A percentile compares a stretch with the other conserved stretches of the same genome.
Conservation (phyloP, 2,888 invertebrate genomes). For the Drosophila pseudotakahashii region DNA sequence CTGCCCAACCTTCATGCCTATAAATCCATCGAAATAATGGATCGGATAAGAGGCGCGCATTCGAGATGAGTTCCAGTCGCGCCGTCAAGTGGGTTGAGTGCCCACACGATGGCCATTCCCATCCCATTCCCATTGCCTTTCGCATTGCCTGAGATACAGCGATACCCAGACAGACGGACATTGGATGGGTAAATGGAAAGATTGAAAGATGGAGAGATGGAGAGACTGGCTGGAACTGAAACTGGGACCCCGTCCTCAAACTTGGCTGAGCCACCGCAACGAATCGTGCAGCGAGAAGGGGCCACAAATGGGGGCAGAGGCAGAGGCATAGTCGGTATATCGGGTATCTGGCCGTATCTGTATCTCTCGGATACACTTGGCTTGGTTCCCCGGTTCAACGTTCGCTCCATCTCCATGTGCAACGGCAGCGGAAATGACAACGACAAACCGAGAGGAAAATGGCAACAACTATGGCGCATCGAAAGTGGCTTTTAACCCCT, state of each 20-base stretch:
- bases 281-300: slow-evolving; percentile 32
- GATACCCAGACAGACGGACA: slow-evolving; percentile 7
- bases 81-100: slow-evolving; percentile 44
- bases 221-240: slow-evolving; percentile 13
- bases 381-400: slow-evolving; percentile 32
- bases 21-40: slow-evolving; percentile 80
- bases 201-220: background rate
- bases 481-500: slow-evolving; percentile 58
- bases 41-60: slow-evolving; percentile 73
- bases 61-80: slow-evolving; percentile 49
- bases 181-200: slow-evolving; percentile 8
- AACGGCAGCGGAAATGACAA: slow-evolving; percentile 39
- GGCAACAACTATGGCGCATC: slow-evolving; percentile 40
- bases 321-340: slow-evolving; percentile 15
- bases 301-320: slow-evolving; percentile 13
- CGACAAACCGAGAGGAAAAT: slow-evolving; percentile 18
- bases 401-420: slow-evolving; percentile 39
- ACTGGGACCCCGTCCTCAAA: slow-evolving; percentile 26
- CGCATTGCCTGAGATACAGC: slow-evolving; percentile 20
- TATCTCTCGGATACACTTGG: slow-evolving; percentile 41
- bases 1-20: slow-evolving; percentile 65
- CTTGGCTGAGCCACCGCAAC: slow-evolving; percentile 48
- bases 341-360: slow-evolving; percentile 7
- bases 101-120: slow-evolving; percentile 34
- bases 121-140: slow-evolving; percentile 8